Evolutionary conservation across 1,140 invertebrate species (phyloP).

Genomic region (Chlorops oryzae): DNA sequence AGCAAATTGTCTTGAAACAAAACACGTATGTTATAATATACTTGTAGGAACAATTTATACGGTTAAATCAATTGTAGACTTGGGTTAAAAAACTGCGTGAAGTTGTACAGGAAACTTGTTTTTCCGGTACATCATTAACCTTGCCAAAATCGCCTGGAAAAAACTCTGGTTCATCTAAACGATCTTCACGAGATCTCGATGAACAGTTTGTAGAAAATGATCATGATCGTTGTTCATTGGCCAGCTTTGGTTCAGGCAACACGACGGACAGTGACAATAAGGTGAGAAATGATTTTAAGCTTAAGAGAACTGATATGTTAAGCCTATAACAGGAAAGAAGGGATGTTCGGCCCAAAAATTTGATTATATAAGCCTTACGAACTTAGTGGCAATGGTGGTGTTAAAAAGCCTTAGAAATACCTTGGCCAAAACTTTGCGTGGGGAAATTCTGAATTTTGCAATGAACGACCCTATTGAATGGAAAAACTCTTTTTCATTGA

Average conservation of each 20-base stretch:
- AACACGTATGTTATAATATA: slow-evolving; percentile 54
- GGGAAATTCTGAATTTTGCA: too few species aligned
- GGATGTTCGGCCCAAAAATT: too few species aligned
- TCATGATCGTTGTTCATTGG: slow-evolving; percentile 75
- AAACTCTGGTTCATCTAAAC: slow-evolving; percentile 50
- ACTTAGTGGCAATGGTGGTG: too few species aligned
- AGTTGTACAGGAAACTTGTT: slow-evolving; percentile 94
- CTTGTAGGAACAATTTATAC: not conserved
- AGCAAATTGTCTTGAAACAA: slow-evolving; percentile 81
- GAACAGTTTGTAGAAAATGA: slow-evolving; percentile 55
- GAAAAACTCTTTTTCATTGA: too few species aligned
- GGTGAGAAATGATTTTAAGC: slow-evolving; percentile 67
- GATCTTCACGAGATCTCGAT: slow-evolving; percentile 67
- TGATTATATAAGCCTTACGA: too few species aligned
- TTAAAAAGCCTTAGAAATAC: too few species aligned
- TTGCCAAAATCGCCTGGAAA: slow-evolving; percentile 77
- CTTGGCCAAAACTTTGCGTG: too few species aligned
- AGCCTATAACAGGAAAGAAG: too few species aligned
- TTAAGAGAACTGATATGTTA: not conserved
- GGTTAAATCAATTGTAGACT: slow-evolving; percentile 34
- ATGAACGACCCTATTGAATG: too few species aligned
- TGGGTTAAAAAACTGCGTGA: slow-evolving; percentile 95
- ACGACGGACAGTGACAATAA: slow-evolving; percentile 88
- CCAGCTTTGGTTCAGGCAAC: slow-evolving; percentile 90
- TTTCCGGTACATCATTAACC: slow-evolving; percentile 52